These are phyloP conservation scores for Apeira syringaria DNA, from an alignment of 2,888 invertebrate species.

Conservation along the genomic window DNA sequence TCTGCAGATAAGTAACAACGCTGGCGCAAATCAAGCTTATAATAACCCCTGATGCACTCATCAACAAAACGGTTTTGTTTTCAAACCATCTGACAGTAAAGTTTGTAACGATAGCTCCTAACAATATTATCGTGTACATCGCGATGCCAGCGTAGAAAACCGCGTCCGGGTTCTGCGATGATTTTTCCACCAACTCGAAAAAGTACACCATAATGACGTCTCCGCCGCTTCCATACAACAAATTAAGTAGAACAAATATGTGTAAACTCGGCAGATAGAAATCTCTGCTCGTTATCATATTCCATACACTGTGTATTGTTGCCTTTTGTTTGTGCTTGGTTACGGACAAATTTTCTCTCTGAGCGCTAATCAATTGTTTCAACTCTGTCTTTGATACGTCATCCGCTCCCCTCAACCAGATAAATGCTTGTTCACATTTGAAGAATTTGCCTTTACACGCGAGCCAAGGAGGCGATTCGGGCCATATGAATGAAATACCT, in stretches of 20 bases:
- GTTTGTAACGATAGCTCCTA: conserved; percentile 13
- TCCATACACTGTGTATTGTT: conserved; percentile 8
- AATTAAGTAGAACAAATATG: conserved; percentile 19
- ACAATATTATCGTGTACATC: conserved; percentile 17
- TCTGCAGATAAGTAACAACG: conserved; percentile 21
- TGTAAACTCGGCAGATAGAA: conserved; percentile 30
- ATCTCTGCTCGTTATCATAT: conserved; percentile 19
- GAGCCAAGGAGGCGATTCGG: conserved; percentile 21
- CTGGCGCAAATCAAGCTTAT: conserved; percentile 13
- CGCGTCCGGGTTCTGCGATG: conserved; percentile 19
- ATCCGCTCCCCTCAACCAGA: conserved; percentile 27
- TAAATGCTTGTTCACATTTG: conserved; percentile 27
- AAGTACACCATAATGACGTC: conserved; percentile 27
- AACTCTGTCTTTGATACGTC: conserved; percentile 24
- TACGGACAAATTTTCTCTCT: conserved; percentile 15
- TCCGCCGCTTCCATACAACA: conserved; percentile 29
- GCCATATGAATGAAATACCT: conserved; percentile 25
- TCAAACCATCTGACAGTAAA: no score
- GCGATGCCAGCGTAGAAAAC: conserved; percentile 20
- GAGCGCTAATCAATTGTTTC: conserved; percentile 17
- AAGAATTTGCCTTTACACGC: conserved; percentile 30
- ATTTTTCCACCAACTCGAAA: conserved; percentile 21
- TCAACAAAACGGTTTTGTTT: conserved; percentile 22
- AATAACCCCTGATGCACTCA: conserved; percentile 16
- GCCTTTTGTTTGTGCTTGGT: background rate